Evolutionary conservation across 2,797 vertebrate species (phyloP).

Genomic region (Sarcoramphus papa): DNA sequence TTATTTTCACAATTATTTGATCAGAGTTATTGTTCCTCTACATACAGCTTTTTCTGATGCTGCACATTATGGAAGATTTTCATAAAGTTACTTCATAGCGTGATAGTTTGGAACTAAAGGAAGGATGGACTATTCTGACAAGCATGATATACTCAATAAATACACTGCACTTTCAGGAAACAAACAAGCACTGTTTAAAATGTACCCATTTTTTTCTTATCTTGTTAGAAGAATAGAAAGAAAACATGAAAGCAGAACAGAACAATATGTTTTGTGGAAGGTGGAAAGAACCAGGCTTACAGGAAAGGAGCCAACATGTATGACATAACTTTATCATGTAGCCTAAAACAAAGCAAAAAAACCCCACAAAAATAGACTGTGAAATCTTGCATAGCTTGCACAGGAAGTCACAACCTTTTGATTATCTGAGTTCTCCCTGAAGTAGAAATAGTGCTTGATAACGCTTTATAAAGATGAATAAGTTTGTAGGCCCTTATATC

Average conservation of each 20-base stretch:
- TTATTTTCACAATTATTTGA: not conserved
- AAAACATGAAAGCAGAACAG: not conserved
- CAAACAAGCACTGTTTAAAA: not conserved
- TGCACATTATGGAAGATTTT: not conserved
- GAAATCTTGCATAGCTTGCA: not conserved
- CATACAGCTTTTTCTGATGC: not conserved
- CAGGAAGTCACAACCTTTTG: slow-evolving; percentile 26
- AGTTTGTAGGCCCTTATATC: slow-evolving; percentile 13
- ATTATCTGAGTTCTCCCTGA: slow-evolving; percentile 41
- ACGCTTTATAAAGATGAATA: slow-evolving; percentile 31
- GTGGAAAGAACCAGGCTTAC: not conserved
- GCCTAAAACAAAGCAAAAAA: not conserved
- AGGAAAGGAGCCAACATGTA: not conserved
- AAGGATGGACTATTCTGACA: not conserved
- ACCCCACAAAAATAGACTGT: not conserved
- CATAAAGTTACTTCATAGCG: not conserved
- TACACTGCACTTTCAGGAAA: not conserved
- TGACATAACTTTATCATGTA: not conserved
- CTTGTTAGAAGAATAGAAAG: not conserved
- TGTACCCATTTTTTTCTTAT: not conserved
- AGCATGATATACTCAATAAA: not conserved
- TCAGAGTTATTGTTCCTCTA: not conserved
- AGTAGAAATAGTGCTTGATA: slow-evolving; percentile 24
- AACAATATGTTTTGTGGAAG: not conserved
- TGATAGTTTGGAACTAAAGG: not conserved